phyloP scores from a whole-genome alignment of 2,113 vertebrate species.

The Cichladusa arquata region DNA sequence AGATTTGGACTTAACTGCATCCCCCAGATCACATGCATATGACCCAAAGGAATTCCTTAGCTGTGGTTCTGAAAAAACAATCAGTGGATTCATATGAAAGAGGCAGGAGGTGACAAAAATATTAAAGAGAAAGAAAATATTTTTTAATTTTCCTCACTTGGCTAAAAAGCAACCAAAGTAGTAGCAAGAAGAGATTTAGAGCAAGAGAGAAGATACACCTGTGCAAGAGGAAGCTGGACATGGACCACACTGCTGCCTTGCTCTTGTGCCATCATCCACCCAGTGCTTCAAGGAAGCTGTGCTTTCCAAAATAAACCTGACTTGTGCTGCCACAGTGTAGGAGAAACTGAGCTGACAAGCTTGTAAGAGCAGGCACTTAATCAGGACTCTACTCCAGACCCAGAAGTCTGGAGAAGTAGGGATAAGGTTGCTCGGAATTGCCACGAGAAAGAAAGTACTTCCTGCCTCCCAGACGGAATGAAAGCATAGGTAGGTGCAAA shows the following conservation, averaged over 20 bases:
- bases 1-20: background rate
- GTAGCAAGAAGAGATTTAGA: background rate
- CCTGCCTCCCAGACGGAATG: background rate
- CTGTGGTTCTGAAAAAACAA: background rate
- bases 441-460: background rate
- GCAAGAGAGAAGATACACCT: background rate
- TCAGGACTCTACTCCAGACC: background rate
- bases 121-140: background rate
- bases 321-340: background rate
- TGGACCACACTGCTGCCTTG: background rate
- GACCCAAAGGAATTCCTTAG: background rate
- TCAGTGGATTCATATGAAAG: background rate
- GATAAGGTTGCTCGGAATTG: background rate
- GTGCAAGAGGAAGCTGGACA: background rate
- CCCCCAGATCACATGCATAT: background rate
- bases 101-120: background rate
- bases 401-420: background rate
- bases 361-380: background rate
- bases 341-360: background rate
- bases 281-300: background rate
- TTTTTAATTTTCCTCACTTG: background rate
- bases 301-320: background rate
- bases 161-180: background rate
- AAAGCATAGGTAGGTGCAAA: background rate
- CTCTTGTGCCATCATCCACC: background rate